Evolutionary conservation across 2,797 vertebrate species (phyloP).

Genomic region (Hippocampus kuda): DNA sequence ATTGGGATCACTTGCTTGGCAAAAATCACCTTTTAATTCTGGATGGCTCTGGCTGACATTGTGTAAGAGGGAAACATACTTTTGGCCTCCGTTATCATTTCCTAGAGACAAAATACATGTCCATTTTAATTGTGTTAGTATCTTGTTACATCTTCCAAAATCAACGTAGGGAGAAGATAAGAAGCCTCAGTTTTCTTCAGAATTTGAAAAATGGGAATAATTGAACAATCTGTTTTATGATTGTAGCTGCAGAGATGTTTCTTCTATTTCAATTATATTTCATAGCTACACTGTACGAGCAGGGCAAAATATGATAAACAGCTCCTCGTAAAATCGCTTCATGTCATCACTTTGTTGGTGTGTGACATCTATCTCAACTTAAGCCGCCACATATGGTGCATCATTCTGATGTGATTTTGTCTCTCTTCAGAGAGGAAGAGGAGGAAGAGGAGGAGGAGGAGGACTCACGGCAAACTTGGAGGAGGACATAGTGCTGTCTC

Average conservation of each 20-base stretch:
- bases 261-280: neutral
- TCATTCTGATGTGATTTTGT: neutral
- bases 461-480: slow-evolving; percentile 56
- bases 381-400: neutral
- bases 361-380: neutral
- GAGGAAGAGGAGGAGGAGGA: neutral
- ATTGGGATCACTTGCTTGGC: neutral
- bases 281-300: neutral
- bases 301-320: no score
- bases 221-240: neutral
- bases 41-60: slow-evolving; percentile 50
- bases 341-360: neutral
- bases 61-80: slow-evolving; percentile 39
- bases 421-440: neutral
- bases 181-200: neutral
- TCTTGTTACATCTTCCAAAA: neutral
- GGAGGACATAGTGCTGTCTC: slow-evolving; percentile 53
- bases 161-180: neutral
- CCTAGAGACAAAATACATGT: slow-evolving; percentile 27
- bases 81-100: slow-evolving; percentile 37
- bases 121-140: neutral
- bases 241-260: neutral
- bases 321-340: no score
- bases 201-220: neutral
- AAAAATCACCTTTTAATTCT: slow-evolving; percentile 54